Conservation (phyloP, 2,113 vertebrate species). For the Lota lota region DNA sequence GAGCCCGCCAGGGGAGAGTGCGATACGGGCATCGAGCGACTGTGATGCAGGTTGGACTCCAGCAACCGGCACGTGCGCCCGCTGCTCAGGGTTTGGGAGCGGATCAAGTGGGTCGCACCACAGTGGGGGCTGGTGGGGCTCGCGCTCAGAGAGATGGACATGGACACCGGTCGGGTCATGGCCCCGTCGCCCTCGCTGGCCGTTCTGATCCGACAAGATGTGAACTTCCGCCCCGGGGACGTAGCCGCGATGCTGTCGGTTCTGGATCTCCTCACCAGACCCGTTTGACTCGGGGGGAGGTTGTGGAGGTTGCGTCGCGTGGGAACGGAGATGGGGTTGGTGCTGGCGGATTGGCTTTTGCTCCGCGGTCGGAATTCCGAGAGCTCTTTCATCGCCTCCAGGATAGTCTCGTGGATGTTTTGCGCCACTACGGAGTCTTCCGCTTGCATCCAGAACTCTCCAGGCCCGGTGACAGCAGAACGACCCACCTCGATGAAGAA, state of each 20-base stretch:
- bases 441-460: slow-evolving; percentile 98
- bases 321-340: slow-evolving; percentile 77
- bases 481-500: slow-evolving; percentile 98
- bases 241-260: slow-evolving; percentile 77
- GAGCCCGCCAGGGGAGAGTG: slow-evolving; percentile 81
- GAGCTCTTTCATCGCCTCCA: slow-evolving; percentile 93
- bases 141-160: slow-evolving; percentile 71
- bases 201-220: slow-evolving; percentile 78
- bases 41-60: slow-evolving; percentile 78
- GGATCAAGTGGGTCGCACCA: slow-evolving; percentile 70
- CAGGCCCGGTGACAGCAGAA: slow-evolving; percentile 90
- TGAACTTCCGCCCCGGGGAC: slow-evolving; percentile 66
- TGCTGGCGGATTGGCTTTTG: slow-evolving; percentile 93
- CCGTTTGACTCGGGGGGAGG: slow-evolving; percentile 83
- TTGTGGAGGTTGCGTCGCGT: slow-evolving; percentile 75
- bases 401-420: slow-evolving; percentile 96
- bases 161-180: slow-evolving; percentile 67
- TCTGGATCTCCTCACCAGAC: slow-evolving; percentile 75
- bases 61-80: slow-evolving; percentile 67
- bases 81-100: slow-evolving; percentile 75
- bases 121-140: slow-evolving; percentile 81
- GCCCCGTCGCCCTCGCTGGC: slow-evolving; percentile 82
- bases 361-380: slow-evolving; percentile 93
- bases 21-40: slow-evolving; percentile 83
- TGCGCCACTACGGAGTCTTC: slow-evolving; percentile 96